phyloP scores from a whole-genome alignment of 2,888 invertebrate genomes.

The Metellina segmentata region DNA sequence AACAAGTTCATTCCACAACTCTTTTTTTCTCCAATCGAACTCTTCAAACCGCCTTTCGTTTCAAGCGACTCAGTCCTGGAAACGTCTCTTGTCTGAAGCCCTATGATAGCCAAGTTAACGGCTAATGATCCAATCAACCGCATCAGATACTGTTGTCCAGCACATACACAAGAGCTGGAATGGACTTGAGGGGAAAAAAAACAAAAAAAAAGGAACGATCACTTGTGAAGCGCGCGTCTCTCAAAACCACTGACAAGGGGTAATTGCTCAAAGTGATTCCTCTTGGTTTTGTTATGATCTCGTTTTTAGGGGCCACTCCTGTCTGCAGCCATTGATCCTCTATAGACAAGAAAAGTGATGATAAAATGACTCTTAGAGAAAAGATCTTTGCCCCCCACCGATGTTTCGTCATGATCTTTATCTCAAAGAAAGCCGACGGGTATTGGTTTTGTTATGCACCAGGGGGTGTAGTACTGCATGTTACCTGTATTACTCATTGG shows the following conservation, averaged over 20 bases:
- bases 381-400: not conserved
- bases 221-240: constrained; percentile 49
- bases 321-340: constrained; percentile 55
- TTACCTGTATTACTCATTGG: not conserved
- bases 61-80: no score
- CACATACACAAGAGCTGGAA: constrained; percentile 3
- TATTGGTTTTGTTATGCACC: not conserved
- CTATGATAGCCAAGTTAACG: not conserved
- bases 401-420: not conserved
- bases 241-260: constrained; percentile 71
- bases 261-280: constrained; percentile 69
- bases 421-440: not conserved
- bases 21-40: no score
- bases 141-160: constrained; percentile 35
- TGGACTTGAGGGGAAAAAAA: not conserved
- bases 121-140: not conserved
- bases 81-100: not conserved
- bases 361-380: constrained; percentile 19
- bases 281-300: constrained; percentile 34
- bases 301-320: constrained; percentile 41
- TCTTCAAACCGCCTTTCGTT: no score
- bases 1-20: no score
- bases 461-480: not conserved
- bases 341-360: constrained; percentile 42
- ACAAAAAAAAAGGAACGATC: constrained; percentile 1